Conservation (phyloP, 53 echinoderm and acorn worm species). For the Echinarachnius parma region DNA sequence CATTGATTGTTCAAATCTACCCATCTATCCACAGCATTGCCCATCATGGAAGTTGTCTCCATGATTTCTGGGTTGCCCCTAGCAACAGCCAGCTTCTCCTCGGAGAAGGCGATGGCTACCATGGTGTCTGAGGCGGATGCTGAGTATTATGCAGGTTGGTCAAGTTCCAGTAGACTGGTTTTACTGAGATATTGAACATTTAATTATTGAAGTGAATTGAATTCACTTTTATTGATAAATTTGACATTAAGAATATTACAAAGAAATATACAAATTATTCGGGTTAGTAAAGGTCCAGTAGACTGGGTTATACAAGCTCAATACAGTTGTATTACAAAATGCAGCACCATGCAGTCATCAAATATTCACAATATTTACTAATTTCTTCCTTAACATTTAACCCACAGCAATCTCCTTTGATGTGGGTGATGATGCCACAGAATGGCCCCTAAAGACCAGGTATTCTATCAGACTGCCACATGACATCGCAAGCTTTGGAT, state of each 20-base stretch:
- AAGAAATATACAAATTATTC: no score
- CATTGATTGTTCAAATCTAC: not conserved
- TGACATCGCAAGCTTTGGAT: slow-evolving; percentile 4
- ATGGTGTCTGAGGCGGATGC: slow-evolving; percentile 21
- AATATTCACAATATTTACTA: no score
- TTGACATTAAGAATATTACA: no score
- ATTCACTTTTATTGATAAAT: no score
- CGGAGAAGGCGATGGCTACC: slow-evolving; percentile 14
- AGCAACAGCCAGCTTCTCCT: slow-evolving; percentile 10
- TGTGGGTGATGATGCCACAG: slow-evolving; percentile 17
- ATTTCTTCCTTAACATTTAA: no score
- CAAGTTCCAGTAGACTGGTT: not conserved
- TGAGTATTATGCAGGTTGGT: slow-evolving; percentile 33
- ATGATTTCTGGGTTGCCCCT: not conserved
- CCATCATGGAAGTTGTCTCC: slow-evolving; percentile 11
- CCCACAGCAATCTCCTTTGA: slow-evolving; percentile 28
- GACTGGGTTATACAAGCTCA: no score
- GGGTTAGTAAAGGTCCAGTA: no score
- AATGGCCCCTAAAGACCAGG: not conserved
- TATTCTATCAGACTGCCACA: slow-evolving; percentile 34
- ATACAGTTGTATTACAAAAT: no score
- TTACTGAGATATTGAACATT: no score
- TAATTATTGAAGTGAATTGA: no score
- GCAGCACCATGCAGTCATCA: no score
- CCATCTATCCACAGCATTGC: slow-evolving; percentile 3